Evolutionary conservation across 2,113 vertebrate species (phyloP), one percentile per base, ranked within the genome.

Genomic region (Salvelinus sp.): DNA sequence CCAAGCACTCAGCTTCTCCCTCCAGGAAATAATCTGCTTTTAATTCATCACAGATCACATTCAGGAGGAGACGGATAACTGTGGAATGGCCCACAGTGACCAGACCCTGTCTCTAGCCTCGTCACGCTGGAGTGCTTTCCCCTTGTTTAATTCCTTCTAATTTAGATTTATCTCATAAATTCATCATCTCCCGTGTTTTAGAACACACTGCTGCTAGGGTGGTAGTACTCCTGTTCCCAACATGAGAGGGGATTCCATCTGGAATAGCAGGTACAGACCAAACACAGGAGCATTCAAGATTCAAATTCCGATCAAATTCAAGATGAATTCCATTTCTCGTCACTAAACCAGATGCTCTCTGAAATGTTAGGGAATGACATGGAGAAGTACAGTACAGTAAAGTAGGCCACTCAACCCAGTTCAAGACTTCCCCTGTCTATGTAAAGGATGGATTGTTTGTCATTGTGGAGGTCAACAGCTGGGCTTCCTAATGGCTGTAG

Each of bases 21-120:
- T 84, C 77, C 82, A 85, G 86, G 85, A 90, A 87, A 91, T 92
- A 92, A 94, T 93, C 90, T 91, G 88, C 87, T 89, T 92, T 92
- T 93, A 91, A 92, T 93, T 93, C 91, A 89, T 91, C 84, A 85
- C 78, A 76, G 79, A 91, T 90, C 86, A 77, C 86, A 83, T 83
- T 85, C 75, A 89, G 75, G 72, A 82, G 85, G 91, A 90, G 92
- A 92, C 71, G 22, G 86, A 91, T 92, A 82, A 76, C 85, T 78
- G 75, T 70, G 47, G 67, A 74, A 74, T 83, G 75, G 76, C 74
- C 81, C 72, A n/a, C 18, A 75, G 86, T 82, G 86, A 84, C 82
- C 79, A 30, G 76, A 50, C 71, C 79, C 50, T 69, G 76, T 84
- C 88, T 83, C 66, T 72, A n/a, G 9, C 48, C 5, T 77, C 67